Conservation (phyloP, 2,113 vertebrate species). For the Callospermophilus lateralis region DNA sequence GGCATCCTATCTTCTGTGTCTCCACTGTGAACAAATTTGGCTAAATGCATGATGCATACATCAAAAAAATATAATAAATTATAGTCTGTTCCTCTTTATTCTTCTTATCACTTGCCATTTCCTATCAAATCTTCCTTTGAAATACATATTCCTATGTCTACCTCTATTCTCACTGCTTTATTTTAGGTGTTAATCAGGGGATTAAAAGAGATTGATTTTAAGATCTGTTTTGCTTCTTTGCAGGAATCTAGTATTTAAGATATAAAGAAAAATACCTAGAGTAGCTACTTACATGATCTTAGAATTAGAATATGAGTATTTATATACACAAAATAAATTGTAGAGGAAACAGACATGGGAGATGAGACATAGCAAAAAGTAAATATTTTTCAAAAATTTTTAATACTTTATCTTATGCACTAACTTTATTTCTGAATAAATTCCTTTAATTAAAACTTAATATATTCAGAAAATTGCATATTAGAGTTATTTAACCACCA, state of each 20-base stretch:
- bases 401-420: background rate
- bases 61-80: background rate
- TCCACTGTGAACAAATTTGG: background rate
- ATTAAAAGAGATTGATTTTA: conserved; percentile 45
- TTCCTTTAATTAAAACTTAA: background rate
- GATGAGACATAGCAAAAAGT: background rate
- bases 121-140: background rate
- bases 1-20: background rate
- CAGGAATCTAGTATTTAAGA: conserved; percentile 12
- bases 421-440: background rate
- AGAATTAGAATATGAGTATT: background rate
- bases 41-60: background rate
- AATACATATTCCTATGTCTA: background rate
- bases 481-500: background rate
- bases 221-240: conserved; percentile 23
- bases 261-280: background rate
- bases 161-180: background rate
- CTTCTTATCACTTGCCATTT: background rate
- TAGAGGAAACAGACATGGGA: background rate
- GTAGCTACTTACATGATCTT: background rate
- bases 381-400: background rate
- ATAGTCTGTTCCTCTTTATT: background rate
- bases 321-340: background rate
- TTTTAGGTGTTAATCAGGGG: conserved; percentile 30
- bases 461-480: background rate